Percentiles rank a stretch among this genome's conserved stretches.
Conservation (phyloP, 2,888 invertebrate species). For the Limnephilus auricula region DNA sequence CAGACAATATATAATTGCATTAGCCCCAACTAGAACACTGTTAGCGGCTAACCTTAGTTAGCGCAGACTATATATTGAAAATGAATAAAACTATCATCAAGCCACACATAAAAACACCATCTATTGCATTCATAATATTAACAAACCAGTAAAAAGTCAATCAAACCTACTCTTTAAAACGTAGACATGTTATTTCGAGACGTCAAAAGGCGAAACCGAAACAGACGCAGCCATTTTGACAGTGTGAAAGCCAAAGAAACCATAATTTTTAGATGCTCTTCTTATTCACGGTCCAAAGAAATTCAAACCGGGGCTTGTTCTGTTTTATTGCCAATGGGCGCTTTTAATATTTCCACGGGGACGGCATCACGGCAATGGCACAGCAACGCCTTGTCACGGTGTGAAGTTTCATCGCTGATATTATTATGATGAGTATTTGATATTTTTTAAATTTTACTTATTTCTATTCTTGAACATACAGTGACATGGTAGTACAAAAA, state of each 20-base stretch:
- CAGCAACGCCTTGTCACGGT: too few species aligned
- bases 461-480: too few species aligned
- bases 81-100: not conserved
- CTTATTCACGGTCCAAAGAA: not conserved
- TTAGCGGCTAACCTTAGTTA: conserved; percentile 15
- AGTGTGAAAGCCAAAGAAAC: conserved; percentile 15
- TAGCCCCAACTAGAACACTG: not conserved
- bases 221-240: conserved; percentile 36
- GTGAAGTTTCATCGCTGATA: too few species aligned
- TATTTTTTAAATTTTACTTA: too few species aligned
- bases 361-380: too few species aligned
- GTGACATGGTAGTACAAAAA: too few species aligned
- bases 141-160: conserved; percentile 9
- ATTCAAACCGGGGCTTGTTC: conserved; percentile 7
- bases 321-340: not conserved
- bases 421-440: too few species aligned
- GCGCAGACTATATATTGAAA: not conserved
- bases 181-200: conserved; percentile 7
- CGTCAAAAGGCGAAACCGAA: conserved; percentile 22
- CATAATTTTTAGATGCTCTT: not conserved
- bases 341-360: too few species aligned
- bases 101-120: not conserved
- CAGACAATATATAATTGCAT: conserved; percentile 7
- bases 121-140: not conserved
- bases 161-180: not conserved